Evolutionary conservation across 2,797 vertebrate genomes (phyloP).

Genomic region (Ptychadena robeensis): DNA sequence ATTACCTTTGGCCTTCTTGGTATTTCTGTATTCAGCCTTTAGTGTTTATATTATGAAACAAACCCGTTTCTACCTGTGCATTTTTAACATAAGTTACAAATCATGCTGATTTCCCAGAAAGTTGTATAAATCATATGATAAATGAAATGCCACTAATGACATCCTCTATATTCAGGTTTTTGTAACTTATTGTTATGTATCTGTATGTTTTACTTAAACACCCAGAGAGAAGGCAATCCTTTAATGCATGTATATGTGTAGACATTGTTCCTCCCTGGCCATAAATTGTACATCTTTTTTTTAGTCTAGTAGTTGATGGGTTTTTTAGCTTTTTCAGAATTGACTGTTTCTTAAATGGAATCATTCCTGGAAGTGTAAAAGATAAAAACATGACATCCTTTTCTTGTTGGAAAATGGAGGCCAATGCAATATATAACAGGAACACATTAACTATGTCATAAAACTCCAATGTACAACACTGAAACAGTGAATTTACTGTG

Average conservation of each 20-base stretch:
- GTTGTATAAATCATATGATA: too few relatives aligned
- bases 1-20: too few relatives aligned
- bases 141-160: too few relatives aligned
- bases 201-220: too few relatives aligned
- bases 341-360: not conserved
- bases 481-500: not conserved
- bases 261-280: not conserved
- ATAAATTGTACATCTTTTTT: not conserved
- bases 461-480: not conserved
- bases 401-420: not conserved
- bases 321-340: not conserved
- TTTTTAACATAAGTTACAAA: too few relatives aligned
- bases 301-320: not conserved
- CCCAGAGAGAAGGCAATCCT: too few relatives aligned
- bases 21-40: too few relatives aligned
- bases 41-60: too few relatives aligned
- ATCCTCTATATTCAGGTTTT: too few relatives aligned
- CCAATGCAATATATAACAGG: conserved; percentile 13
- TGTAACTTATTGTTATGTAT: too few relatives aligned
- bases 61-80: too few relatives aligned
- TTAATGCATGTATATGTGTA: not conserved
- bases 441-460: conserved; percentile 25
- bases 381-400: conserved; percentile 11
- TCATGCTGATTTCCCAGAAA: too few relatives aligned
- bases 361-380: conserved; percentile 14